Percentiles rank a stretch among this genome's conserved stretches.
These are phyloP conservation scores for Hystrix brachyura DNA, from an alignment of 2,113 vertebrate species.

Conservation along the genomic window DNA sequence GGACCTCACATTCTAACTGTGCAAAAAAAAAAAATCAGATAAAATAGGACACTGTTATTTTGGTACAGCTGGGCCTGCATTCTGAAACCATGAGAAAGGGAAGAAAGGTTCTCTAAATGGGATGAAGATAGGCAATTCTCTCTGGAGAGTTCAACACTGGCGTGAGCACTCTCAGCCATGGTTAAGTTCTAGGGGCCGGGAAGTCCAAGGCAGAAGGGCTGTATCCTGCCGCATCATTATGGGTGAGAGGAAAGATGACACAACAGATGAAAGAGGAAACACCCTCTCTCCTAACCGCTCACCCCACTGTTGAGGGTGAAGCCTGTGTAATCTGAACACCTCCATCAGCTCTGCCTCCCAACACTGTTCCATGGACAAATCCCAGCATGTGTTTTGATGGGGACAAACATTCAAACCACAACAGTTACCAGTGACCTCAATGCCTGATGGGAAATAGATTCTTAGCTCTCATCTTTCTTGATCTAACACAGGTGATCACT, in stretches of 20 bases:
- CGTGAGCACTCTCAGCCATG: not conserved
- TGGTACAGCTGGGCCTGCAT: not conserved
- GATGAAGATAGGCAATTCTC: not conserved
- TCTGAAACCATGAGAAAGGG: not conserved
- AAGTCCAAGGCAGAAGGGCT: not conserved
- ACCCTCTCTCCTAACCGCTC: too few species aligned
- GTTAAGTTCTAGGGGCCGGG: not conserved
- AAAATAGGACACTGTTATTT: constrained; percentile 1
- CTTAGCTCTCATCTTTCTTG: not conserved
- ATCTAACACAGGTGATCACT: not conserved
- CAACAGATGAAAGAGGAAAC: not conserved
- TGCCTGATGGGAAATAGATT: not conserved
- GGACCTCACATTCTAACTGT: not conserved
- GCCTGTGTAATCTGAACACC: not conserved
- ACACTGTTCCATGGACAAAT: too few species aligned
- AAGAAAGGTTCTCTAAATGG: not conserved
- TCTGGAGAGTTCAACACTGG: not conserved
- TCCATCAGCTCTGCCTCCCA: not conserved
- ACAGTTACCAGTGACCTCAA: not conserved
- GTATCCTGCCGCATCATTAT: not conserved
- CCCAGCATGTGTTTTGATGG: not conserved
- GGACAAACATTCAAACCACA: not conserved
- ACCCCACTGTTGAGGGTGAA: too few species aligned
- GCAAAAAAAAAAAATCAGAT: not conserved
- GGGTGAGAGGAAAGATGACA: not conserved